Base-by-base conservation (phyloP, 2,888 invertebrate species). In the Parelbella ahira region DNA sequence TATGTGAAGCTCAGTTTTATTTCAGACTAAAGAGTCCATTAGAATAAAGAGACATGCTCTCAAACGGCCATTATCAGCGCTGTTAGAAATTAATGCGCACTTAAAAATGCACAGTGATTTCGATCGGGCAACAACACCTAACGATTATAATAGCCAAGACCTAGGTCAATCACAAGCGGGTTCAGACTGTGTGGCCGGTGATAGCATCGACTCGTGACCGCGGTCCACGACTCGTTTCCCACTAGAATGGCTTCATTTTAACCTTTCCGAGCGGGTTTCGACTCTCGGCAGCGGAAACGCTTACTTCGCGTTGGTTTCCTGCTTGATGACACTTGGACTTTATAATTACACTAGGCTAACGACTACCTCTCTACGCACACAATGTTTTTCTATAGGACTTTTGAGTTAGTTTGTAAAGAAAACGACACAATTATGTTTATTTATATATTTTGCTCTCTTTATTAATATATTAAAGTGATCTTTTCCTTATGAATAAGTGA, bases 181-280 rank as follows among this genome's bases (percentile, higher is more conserved):
- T 39, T 36, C 50, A 55, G 50, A 53, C 64, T 60, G 62, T 63
- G 63, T 60, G 59, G 62, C 53, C 58, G 48, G 43, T 39, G 79
- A 79, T 81, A 77, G 48, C 47, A 79, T 79, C 79, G 68, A 28
- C 51, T 73, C 80, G 79, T 80, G 80, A 76, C 69, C 61, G 49
- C 54, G 55, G 58, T 59, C 69, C 78, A 75, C 77, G 76, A 76
- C 55, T 50, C 27, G 43, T 55, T 56, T 50, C 48, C 48, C 41
- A 37, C 50, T 51, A 62, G 67, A 66, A 76, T 75, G 65, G 63
- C 74, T 75, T 75, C 66, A 75, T 78, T 72, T 68, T 63, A 57
- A 63, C 58, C 50, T 51, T 49, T 41, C 10, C 20, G 33, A 33
- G 41, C 27, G 41, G 25, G 41, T 27, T 15, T 20, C 41, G 33